These are phyloP conservation scores for Rhopilema esculentum DNA, from an alignment of 30 jellyfish, hydroid and myxozoan species.

Conservation along the genomic window DNA sequence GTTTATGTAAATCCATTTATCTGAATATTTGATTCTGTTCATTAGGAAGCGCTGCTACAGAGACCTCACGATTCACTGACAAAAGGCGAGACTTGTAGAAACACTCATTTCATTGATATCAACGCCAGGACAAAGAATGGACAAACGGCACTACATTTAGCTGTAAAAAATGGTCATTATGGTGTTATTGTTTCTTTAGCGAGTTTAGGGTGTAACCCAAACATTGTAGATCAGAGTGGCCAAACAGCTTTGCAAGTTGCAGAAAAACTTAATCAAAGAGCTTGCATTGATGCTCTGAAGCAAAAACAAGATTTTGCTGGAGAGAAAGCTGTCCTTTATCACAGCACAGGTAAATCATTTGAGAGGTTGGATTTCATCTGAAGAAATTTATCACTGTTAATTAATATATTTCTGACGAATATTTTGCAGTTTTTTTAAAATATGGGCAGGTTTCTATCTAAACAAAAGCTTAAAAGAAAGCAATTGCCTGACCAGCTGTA, in stretches of 20 bases:
- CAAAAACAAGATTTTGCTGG: background rate
- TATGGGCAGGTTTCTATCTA: background rate
- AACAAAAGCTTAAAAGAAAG: background rate
- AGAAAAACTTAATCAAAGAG: background rate
- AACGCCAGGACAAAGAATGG: constrained; percentile 22
- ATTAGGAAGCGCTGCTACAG: background rate
- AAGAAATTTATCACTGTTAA: background rate
- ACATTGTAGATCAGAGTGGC: constrained; percentile 5
- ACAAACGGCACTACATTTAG: constrained; percentile 52
- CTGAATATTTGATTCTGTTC: background rate
- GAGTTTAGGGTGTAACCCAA: constrained; percentile 34
- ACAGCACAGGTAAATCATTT: background rate
- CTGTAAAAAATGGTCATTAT: constrained; percentile 10
- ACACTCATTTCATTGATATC: background rate
- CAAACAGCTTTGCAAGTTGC: constrained; percentile 46
- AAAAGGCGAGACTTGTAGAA: background rate
- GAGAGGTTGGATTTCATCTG: background rate
- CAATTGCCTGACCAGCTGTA: background rate
- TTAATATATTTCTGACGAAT: background rate
- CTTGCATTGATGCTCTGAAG: background rate
- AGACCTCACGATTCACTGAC: background rate
- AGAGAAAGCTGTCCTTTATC: background rate
- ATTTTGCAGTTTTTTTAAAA: background rate
- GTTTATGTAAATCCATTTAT: no score
- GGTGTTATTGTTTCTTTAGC: constrained; percentile 1